A percentile compares a stretch with the other conserved stretches of the same genome.
phyloP scores from a whole-genome alignment of 2,797 vertebrate species.

The Megalops cyprinoides region DNA sequence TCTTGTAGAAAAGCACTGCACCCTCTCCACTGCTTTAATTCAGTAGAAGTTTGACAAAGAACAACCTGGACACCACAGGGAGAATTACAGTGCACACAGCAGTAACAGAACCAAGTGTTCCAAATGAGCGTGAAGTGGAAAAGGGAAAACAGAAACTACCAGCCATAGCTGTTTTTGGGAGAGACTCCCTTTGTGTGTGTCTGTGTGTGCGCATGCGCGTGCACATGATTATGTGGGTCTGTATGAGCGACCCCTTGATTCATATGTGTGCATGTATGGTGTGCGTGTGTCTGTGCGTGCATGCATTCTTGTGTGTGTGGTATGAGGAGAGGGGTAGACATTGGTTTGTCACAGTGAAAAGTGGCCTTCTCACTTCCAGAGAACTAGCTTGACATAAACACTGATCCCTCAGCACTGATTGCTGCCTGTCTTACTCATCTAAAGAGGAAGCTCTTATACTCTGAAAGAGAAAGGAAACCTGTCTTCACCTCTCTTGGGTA shows the following conservation, averaged over 20 bases:
- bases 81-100: slow-evolving; percentile 21
- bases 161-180: slow-evolving; percentile 28
- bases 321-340: slow-evolving; percentile 37
- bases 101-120: background rate
- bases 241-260: slow-evolving; percentile 26
- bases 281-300: slow-evolving; percentile 23
- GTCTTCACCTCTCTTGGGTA: background rate
- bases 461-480: background rate
- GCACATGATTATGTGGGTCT: slow-evolving; percentile 31
- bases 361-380: slow-evolving; percentile 55
- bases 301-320: slow-evolving; percentile 8
- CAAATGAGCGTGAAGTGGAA: background rate
- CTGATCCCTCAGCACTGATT: slow-evolving; percentile 48
- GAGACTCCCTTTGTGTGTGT: slow-evolving; percentile 27
- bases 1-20: background rate
- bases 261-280: no score
- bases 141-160: slow-evolving; percentile 26
- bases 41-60: slow-evolving; percentile 9
- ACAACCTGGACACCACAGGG: slow-evolving; percentile 21
- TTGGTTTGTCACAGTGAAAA: slow-evolving; percentile 42
- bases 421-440: background rate
- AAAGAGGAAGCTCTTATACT: background rate
- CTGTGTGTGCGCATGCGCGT: slow-evolving; percentile 21
- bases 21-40: background rate
- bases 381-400: slow-evolving; percentile 64